A percentile compares a stretch with the other conserved stretches of the same genome.
Conservation (phyloP, 2,113 vertebrate species). For the Meleagris gallopavo region DNA sequence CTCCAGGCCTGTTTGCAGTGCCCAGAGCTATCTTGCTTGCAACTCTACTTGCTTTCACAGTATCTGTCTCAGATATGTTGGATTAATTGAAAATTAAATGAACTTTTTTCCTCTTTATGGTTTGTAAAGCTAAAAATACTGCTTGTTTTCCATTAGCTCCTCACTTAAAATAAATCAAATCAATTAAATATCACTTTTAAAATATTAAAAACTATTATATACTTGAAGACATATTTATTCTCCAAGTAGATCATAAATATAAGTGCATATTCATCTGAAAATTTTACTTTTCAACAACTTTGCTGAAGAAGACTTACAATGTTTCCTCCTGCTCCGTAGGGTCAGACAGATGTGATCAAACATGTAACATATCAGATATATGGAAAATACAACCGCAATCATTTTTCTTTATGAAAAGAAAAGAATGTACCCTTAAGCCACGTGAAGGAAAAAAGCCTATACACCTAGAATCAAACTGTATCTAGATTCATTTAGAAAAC, state of each 20-base stretch:
- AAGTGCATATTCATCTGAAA: constrained; percentile 70
- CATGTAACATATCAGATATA: not conserved
- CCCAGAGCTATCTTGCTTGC: not conserved
- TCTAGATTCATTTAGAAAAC: constrained; percentile 48
- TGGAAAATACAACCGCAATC: not conserved
- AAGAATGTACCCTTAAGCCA: constrained; percentile 30
- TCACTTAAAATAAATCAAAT: constrained; percentile 56
- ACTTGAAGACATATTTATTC: constrained; percentile 61
- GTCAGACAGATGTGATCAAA: constrained; percentile 66
- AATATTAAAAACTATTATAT: constrained; percentile 27
- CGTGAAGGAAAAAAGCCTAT: constrained; percentile 12
- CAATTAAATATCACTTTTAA: constrained; percentile 60
- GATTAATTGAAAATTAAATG: constrained; percentile 44
- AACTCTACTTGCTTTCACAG: not conserved
- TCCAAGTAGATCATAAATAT: constrained; percentile 68
- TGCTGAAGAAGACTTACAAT: constrained; percentile 48
- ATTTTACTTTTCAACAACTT: constrained; percentile 68
- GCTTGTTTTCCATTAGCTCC: constrained; percentile 45
- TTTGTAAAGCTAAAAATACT: constrained; percentile 65
- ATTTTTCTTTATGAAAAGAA: constrained; percentile 7
- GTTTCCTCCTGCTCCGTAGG: constrained; percentile 35
- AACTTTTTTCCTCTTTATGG: constrained; percentile 32
- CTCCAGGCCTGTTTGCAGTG: not conserved
- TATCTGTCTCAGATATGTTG: not conserved
- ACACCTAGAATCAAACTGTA: not conserved